Conservation (phyloP, 2,113 vertebrate species). For the Oreotragus oreotragus region DNA sequence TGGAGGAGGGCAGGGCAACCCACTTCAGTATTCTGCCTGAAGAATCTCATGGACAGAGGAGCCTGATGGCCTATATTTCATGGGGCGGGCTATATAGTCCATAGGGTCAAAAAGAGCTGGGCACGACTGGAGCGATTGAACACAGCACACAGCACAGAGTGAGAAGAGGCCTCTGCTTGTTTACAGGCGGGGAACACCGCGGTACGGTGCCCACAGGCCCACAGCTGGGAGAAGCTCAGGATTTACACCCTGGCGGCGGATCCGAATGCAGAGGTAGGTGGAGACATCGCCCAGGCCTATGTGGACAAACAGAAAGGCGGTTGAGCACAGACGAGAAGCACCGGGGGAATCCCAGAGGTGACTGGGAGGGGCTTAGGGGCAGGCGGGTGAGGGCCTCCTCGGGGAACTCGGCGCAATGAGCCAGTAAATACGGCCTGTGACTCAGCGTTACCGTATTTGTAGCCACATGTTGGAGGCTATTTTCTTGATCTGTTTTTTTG, state of each 20-base stretch:
- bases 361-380: not conserved
- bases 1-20: not conserved
- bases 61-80: not conserved
- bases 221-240: too few relatives aligned
- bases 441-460: not conserved
- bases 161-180: not conserved
- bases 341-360: not conserved
- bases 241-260: not conserved
- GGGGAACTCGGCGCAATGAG: not conserved
- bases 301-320: not conserved
- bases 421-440: not conserved
- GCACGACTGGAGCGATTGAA: not conserved
- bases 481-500: not conserved
- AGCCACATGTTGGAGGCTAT: not conserved
- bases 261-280: too few relatives aligned
- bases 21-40: not conserved
- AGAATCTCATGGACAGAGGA: not conserved
- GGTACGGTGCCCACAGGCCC: not conserved
- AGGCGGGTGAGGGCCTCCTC: not conserved
- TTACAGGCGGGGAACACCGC: not conserved
- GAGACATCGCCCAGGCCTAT: rapidly evolving
- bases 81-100: not conserved
- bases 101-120: not conserved
- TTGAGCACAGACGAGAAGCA: not conserved
- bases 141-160: not conserved